A percentile compares a stretch with the other conserved stretches of the same genome.
Conservation (phyloP, 2,888 invertebrate species). For the Platycheirus rosarum region DNA sequence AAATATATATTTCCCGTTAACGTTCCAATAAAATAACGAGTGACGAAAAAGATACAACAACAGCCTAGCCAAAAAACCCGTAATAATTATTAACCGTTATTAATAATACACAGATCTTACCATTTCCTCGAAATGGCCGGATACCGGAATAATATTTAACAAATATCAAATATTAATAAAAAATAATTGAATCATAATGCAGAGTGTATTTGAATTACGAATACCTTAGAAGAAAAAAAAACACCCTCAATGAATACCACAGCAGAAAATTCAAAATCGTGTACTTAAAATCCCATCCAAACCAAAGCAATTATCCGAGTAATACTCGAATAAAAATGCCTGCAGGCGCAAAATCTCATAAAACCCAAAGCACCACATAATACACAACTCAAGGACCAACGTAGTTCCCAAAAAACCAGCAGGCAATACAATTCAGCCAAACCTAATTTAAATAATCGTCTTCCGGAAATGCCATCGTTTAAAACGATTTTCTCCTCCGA, state of each 20-base stretch:
- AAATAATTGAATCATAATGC: no score
- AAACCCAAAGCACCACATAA: conserved; percentile 8
- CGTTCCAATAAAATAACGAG: no score
- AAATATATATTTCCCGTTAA: no score
- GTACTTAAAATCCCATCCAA: conserved; percentile 19
- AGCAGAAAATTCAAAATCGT: conserved; percentile 22
- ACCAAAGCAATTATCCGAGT: conserved; percentile 39
- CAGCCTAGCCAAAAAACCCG: no score
- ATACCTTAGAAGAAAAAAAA: no score
- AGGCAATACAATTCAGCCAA: conserved; percentile 29
- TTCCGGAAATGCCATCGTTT: conserved; percentile 67
- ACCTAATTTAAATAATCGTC: conserved; percentile 73
- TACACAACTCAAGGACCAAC: conserved; percentile 4
- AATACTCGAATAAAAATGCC: conserved; percentile 60
- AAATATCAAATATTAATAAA: no score
- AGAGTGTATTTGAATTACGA: no score
- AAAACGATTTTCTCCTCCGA: conserved; percentile 52
- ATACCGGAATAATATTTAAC: no score
- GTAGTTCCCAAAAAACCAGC: neutral
- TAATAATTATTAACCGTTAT: no score
- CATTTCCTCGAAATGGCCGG: no score
- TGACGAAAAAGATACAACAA: no score
- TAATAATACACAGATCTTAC: no score
- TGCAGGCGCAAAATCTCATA: conserved; percentile 49
- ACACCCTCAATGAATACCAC: neutral